Base-by-base conservation (phyloP, 2,113 vertebrate species). In the Syngnathoides biaculeatus region DNA sequence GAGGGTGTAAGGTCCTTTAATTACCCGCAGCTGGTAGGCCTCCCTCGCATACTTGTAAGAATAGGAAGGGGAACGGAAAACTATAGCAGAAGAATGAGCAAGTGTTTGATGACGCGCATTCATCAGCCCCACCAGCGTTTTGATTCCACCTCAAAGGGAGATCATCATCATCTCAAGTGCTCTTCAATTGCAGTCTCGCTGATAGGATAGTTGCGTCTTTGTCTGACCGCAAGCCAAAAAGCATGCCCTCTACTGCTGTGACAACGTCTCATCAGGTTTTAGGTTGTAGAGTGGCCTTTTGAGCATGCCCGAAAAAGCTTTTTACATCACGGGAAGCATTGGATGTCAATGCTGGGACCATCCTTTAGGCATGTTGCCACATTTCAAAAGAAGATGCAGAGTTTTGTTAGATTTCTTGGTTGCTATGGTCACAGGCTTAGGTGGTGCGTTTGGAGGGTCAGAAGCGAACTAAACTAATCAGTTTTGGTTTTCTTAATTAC, bases 1-100 rank as follows among this genome's bases (percentile, higher is more conserved):
- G 26, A 40, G 83, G 75, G 69, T 72, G 81, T 75, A 75, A 87
- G 85, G 74, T 87, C 82, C 83, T 87, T 86, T 92, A 91, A 91
- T 91, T 91, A 90, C 72, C 80, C 78, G 82, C 90, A 91, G 90
- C 91, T 92, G 90, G 84, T 77, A 48, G 75, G 71, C 81, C 76
- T 81, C 63, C 73, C 57, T 73, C 82, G 86, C 86, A 84, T 84
- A 78, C 75, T 65, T 38, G 70, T 13, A 63, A 86, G 81, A 82
- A 84, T 69, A 71, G 81, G 78, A 61, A 30, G 24, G 5, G 39
- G 30, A 70, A 69, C 47, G 61, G 73, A 76, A 74, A 80, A 74
- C 65, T 76, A 79, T 76, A 73, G 78, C 53, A 81, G 45, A 53
- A 77, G 64, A 71, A 72, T 77, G 74, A 48, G 72, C 45, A 69